Conservation (phyloP, 2,888 invertebrate genomes). For the Drosophila borborema region DNA sequence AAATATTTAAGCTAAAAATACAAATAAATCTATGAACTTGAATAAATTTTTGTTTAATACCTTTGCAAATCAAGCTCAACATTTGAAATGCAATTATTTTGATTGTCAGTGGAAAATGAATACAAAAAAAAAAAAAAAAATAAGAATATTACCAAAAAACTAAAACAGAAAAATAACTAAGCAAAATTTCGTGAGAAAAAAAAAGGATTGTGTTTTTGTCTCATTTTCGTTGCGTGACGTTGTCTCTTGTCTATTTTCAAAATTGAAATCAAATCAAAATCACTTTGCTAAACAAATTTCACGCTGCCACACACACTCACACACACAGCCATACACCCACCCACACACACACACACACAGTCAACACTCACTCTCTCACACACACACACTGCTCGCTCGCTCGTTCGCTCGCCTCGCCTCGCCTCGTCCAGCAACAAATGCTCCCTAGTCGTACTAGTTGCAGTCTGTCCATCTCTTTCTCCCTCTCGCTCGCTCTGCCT, state of each 20-base stretch:
- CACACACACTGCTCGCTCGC: constrained; percentile 48
- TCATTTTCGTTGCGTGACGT: constrained; percentile 46
- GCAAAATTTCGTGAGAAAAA: constrained; percentile 3
- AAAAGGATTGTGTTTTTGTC: constrained; percentile 35
- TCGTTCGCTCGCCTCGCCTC: constrained; percentile 61
- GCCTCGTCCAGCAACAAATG: constrained; percentile 39
- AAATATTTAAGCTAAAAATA: background rate
- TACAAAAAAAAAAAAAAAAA: too few relatives aligned
- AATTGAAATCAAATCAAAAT: constrained; percentile 53
- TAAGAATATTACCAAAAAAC: constrained; percentile 18
- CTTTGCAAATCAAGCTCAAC: background rate
- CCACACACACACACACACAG: background rate
- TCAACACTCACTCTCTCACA: background rate
- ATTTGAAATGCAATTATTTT: constrained; percentile 1
- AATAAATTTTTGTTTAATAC: background rate
- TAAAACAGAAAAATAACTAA: background rate
- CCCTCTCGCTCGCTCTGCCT: constrained; percentile 20
- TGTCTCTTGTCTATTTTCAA: constrained; percentile 46
- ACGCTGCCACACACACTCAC: constrained; percentile 43
- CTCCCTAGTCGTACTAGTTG: constrained; percentile 26
- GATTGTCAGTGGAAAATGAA: constrained; percentile 51
- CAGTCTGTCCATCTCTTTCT: constrained; percentile 32
- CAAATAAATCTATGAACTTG: background rate
- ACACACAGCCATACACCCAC: constrained; percentile 6
- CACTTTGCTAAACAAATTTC: constrained; percentile 57